Evolutionary conservation across 1,140 invertebrate species (phyloP).

Genomic region (Pseudobourletiella spinata): DNA sequence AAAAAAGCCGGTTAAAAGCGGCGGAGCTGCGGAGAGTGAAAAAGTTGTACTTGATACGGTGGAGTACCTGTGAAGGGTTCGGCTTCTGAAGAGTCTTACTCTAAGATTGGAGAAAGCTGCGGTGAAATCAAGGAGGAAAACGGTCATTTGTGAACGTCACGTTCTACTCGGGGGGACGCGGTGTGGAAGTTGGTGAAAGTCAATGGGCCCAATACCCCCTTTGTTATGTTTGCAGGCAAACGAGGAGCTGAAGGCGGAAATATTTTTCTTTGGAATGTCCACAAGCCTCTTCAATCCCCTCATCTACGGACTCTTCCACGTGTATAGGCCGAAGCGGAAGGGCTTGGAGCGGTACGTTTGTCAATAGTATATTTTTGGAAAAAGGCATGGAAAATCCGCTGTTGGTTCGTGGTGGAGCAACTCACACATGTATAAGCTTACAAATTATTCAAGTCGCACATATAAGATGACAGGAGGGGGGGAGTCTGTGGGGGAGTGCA

Average conservation of each 20-base stretch:
- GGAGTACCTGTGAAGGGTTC: background rate
- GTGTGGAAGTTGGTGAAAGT: too few relatives aligned
- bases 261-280: constrained; percentile 71
- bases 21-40: too few relatives aligned
- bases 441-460: too few relatives aligned
- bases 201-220: too few relatives aligned
- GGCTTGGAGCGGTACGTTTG: constrained; percentile 29
- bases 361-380: too few relatives aligned
- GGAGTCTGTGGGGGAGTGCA: too few relatives aligned
- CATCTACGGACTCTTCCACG: constrained; percentile 78
- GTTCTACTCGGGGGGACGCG: background rate
- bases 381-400: too few relatives aligned
- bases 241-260: constrained; percentile 50
- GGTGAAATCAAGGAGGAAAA: constrained; percentile 1
- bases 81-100: background rate
- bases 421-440: too few relatives aligned
- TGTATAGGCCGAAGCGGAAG: constrained; percentile 47
- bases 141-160: background rate
- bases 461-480: too few relatives aligned
- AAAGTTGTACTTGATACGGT: background rate
- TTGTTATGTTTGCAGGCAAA: constrained; percentile 43
- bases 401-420: too few relatives aligned
- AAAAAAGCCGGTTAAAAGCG: too few relatives aligned
- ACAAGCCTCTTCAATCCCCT: constrained; percentile 78
- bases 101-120: too few relatives aligned